These are phyloP conservation scores for Rhegmatorhina hoffmannsi DNA, from an alignment of 2,113 vertebrate genomes.

Conservation along the genomic window DNA sequence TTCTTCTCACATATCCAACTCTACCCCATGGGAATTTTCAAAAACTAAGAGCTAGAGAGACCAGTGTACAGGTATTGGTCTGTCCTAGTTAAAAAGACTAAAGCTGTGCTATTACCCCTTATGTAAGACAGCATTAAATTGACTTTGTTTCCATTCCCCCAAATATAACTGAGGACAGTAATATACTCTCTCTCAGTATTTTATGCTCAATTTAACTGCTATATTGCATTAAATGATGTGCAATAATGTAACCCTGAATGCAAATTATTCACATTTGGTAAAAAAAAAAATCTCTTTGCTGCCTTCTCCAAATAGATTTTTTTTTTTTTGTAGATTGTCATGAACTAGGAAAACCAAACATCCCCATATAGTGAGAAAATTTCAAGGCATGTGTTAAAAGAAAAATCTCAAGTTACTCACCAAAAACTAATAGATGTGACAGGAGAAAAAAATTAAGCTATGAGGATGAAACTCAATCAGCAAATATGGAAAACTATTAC, in stretches of 20 bases:
- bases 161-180: conserved; percentile 1
- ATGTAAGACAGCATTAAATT: conserved; percentile 16
- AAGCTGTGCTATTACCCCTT: neutral
- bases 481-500: conserved; percentile 23
- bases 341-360: conserved; percentile 36
- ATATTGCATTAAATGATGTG: conserved; percentile 43
- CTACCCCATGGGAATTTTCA: neutral
- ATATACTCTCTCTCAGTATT: conserved; percentile 13
- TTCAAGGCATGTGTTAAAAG: conserved; percentile 4
- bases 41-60: neutral
- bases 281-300: conserved; percentile 15
- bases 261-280: conserved; percentile 24
- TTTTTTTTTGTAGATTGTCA: conserved; percentile 32
- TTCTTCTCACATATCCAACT: neutral
- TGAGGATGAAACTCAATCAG: conserved; percentile 42
- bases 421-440: conserved; percentile 31
- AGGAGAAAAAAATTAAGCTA: conserved; percentile 26
- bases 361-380: conserved; percentile 23
- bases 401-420: conserved; percentile 32
- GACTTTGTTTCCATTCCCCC: conserved; percentile 1
- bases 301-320: neutral
- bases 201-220: conserved; percentile 58
- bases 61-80: neutral
- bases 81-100: neutral
- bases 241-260: conserved; percentile 51